Conservation (phyloP, 2,113 vertebrate genomes). For the Genyomyrus donnyi region DNA sequence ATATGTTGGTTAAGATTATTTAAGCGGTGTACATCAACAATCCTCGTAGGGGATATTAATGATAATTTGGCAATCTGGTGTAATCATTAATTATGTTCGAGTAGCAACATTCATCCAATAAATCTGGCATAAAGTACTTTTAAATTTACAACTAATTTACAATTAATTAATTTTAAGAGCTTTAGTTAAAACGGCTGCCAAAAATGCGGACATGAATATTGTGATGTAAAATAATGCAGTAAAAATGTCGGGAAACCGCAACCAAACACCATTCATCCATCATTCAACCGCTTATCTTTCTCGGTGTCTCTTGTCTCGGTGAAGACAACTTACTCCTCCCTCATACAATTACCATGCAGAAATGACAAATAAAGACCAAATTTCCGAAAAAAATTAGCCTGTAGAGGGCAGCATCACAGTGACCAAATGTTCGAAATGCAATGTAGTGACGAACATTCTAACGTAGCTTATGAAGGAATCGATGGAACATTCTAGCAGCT, state of each 20-base stretch:
- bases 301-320: background rate
- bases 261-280: background rate
- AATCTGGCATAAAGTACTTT: too few species aligned
- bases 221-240: background rate
- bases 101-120: too few species aligned
- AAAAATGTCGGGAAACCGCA: background rate
- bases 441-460: background rate
- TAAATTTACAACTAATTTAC: too few species aligned
- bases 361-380: background rate
- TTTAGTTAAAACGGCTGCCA: background rate
- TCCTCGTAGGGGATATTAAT: background rate
- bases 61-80: too few species aligned
- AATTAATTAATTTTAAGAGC: too few species aligned
- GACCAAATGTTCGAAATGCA: background rate
- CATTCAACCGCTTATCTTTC: background rate
- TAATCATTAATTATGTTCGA: too few species aligned
- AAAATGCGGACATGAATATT: background rate
- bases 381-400: background rate
- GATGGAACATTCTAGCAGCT: background rate
- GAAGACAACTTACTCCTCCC: background rate
- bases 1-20: background rate
- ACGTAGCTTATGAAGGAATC: background rate
- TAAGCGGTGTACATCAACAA: background rate
- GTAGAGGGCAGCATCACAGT: background rate
- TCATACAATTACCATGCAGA: background rate